Base-by-base conservation (phyloP, 2,888 invertebrate species). In the Gymnocheta viridis region DNA sequence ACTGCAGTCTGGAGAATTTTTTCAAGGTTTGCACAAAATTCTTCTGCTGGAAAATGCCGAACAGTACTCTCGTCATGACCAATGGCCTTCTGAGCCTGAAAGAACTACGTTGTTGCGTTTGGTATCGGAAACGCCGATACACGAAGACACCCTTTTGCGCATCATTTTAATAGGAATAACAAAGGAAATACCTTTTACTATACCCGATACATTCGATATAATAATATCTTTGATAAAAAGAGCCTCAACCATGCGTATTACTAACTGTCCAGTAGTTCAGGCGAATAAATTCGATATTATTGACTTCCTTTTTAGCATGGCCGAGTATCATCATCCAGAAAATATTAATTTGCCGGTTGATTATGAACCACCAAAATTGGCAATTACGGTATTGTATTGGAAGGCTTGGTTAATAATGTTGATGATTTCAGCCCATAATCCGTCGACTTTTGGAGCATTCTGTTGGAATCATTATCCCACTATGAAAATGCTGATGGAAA, bases 381-480 rank as follows among this genome's bases (percentile, higher is more conserved):
- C 98, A 1, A 98, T 99, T 88, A 95, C 97, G n/a, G 95, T 95
- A 81, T 93, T 96, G 76, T 99, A 98, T 92, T 99, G 99, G 99
- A 98, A 98, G 92, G 96, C 96, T 22, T 98, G 98, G 98, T 93
- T 95, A 47, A 95, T 97, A 89, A 93, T 99, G 87, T 92, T 98
- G 51, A 96, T 98, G 92, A 93, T 99, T 86, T 96, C 97, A 17
- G 98, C 98, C 0, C 98, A 98, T 92, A 99, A 98, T 94, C 98
- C 99, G 0, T 93, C 94, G 0, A 94, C 95, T 14, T 96, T 98
- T 92, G 98, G 98, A 12, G 95, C 95, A 86, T 93, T 96, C 73
- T 97, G 96, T 41, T 98, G 98, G 95, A 95, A 95, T 88, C 95
- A 96, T 87, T 99, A 98, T 93, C 98, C 98, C 19, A 98, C 96